phyloP scores from a whole-genome alignment of 2,113 vertebrate species.

The Hippocampus abdominalis region DNA sequence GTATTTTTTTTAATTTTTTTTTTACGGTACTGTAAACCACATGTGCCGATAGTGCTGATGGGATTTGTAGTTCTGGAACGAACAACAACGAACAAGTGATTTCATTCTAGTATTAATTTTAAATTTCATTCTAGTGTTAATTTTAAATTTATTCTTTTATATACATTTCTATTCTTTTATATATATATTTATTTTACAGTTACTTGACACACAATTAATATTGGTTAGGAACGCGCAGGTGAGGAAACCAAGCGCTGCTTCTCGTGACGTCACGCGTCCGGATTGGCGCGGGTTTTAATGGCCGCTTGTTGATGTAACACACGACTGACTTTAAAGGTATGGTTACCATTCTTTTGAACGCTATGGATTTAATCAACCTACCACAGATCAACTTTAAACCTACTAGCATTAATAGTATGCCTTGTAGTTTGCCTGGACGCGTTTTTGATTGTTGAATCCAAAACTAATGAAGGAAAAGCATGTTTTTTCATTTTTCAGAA shows the following conservation, averaged over 20 bases:
- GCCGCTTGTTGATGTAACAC: not conserved
- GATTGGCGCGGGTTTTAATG: not conserved
- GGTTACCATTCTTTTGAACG: not conserved
- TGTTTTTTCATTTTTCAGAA: not conserved
- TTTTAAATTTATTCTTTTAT: too few species aligned
- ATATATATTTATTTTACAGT: too few species aligned
- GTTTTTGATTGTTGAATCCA: not conserved
- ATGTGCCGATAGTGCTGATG: slow-evolving; percentile 10
- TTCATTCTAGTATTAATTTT: too few species aligned
- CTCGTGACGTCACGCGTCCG: not conserved
- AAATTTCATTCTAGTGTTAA: too few species aligned
- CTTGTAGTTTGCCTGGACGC: not conserved
- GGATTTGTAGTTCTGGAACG: slow-evolving; percentile 56
- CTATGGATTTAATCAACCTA: not conserved
- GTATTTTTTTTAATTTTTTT: not conserved
- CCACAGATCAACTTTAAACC: not conserved
- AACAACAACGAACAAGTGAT: too few species aligned
- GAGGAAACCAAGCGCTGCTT: not conserved
- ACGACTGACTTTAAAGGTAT: not conserved
- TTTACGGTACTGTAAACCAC: slow-evolving; percentile 13
- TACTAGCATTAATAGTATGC: not conserved
- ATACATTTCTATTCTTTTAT: too few species aligned
- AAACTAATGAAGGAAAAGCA: not conserved
- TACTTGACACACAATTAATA: too few species aligned
- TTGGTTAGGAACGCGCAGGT: too few species aligned